phyloP scores from a whole-genome alignment of 2,797 vertebrate genomes.

The Gymnopithys bicolor region DNA sequence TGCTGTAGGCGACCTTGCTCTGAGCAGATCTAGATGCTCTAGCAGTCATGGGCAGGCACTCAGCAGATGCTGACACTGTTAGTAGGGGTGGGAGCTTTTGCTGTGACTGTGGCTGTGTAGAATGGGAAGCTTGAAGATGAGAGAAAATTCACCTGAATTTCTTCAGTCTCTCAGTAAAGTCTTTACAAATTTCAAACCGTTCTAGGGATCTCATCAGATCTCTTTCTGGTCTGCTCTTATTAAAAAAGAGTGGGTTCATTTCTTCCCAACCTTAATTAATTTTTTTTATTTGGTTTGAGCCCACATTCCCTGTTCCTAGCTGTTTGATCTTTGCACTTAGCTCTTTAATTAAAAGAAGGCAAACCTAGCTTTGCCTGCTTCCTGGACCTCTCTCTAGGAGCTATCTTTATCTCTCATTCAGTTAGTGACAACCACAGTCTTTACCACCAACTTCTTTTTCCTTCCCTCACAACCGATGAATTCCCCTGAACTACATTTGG shows the following conservation, averaged over 20 bases:
- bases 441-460: conserved; percentile 12
- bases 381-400: not conserved
- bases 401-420: not conserved
- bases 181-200: not conserved
- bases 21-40: not conserved
- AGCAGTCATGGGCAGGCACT: not conserved
- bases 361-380: not conserved
- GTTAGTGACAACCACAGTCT: not conserved
- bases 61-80: not conserved
- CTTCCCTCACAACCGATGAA: not conserved
- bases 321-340: conserved; percentile 47
- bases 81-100: not conserved
- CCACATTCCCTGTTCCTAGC: not conserved
- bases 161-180: conserved; percentile 18
- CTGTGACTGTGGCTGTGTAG: not conserved
- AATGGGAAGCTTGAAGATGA: not conserved
- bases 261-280: not conserved
- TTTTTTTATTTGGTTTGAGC: not conserved
- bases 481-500: not conserved
- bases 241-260: not conserved
- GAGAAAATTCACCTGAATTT: not conserved
- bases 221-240: conserved; percentile 4
- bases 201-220: not conserved
- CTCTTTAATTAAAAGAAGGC: conserved; percentile 37
- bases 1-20: not conserved